Base-by-base conservation (phyloP, 2,888 invertebrate genomes). In the Melangyna quadrimaculata region DNA sequence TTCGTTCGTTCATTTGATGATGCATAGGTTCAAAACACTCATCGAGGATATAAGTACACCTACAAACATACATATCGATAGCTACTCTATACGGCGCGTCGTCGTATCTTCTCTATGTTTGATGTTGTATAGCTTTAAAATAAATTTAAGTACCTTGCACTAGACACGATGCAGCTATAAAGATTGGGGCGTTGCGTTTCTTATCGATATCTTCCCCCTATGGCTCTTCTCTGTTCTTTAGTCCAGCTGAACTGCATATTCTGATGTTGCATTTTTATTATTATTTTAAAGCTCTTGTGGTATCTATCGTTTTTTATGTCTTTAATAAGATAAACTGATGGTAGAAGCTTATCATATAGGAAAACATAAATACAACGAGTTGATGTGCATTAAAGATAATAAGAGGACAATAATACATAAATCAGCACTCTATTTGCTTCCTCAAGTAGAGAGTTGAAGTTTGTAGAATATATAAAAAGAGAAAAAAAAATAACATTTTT, bases 251-350 rank as follows among this genome's bases (percentile, higher is more conserved):
- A 29, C n/a, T n/a, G n/a, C n/a, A n/a, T n/a, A n/a, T n/a, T 29
- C 57, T 27, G 22, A 17, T 48, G 35, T 71, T 82, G 79, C 71
- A 75, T 74, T 84, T 84, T 80, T n/a, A 79, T 70, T 79, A 75
- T 70, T 65, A 57, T 72, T 43, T 43, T 43, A 43, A 43, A 43
- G 17, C 17, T 70, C 72, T 77, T 61, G 59, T 78, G n/a, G 71
- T 75, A 67, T 75, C 61, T 75, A 67, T 75, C 61, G 65, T 61
- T 69, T 72, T 72, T 61, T 27, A 74, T 82, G 32, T n/a, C 17
- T n/a, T 22, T 63, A 35, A 57, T 63, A 65, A n/a, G 40, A 65
- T 51, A 45, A 57, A 73, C 61, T 72, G 19, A 4, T n/a, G 37
- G 14, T 69, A 19, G 2, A 27, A 61, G 51, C 67, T 74, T 84